Base-by-base conservation (phyloP, 2,888 invertebrate genomes). In the Boloria euphrosyne region DNA sequence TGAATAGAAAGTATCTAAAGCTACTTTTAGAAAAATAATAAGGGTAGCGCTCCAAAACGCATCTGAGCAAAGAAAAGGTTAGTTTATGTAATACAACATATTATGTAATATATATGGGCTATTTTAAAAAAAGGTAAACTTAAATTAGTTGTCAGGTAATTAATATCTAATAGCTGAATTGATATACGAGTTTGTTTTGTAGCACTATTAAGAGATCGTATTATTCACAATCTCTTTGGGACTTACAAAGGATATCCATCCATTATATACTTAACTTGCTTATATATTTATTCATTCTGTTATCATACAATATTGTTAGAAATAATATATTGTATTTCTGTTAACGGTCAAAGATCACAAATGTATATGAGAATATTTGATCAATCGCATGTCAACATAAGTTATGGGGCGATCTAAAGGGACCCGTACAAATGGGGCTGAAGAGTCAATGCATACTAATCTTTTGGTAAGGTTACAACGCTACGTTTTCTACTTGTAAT, bases 321-420 rank as follows among this genome's bases (percentile, higher is more conserved):
- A 14, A 4, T 1, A 47, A 14, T 14, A 49, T 58, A 64, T 66
- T 54, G 52, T 61, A 50, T 51, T 31, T 27, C 68, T 18, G 67
- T 70, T 70, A 68, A 66, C 61, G 71, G 71, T 70, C 72, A 72
- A 68, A 68, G 53, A 53, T 62, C 68, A 63, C 67, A 68, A 69
- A 74, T 70, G 74, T 71, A 52, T 63, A 43, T 55, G 71, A 69
- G 73, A 66, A 72, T 73, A 70, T 75, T 73, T 76, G 76, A 78
- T 76, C 71, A 71, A 76, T 78, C 70, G 72, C 71, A 71, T 74
- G 76, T 78, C 77, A 73, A 75, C 71, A 68, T 74, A 75, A 78
- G 72, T 76, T 76, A 78, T 75, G 74, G 73, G 68, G 60, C 67
- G 63, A 72, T 73, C 67, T 61, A 60, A 64, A 55, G 18, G 66